phyloP scores from a whole-genome alignment of 2,797 vertebrate genomes.

The Eupleurogrammus muticus region DNA sequence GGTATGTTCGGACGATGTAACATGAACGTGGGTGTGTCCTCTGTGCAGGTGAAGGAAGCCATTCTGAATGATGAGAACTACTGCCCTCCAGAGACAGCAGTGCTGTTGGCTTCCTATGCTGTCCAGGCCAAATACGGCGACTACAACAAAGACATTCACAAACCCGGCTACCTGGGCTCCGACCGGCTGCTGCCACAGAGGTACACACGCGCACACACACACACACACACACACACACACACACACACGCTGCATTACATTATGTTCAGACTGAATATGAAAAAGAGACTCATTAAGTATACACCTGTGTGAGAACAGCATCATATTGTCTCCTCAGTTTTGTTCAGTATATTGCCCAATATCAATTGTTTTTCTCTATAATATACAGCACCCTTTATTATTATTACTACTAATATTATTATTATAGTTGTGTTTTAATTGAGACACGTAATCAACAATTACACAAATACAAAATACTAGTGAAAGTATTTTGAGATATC shows the following conservation, averaged over 20 bases:
- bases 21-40: neutral
- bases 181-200: slow-evolving; percentile 93
- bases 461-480: too few species aligned
- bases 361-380: too few species aligned
- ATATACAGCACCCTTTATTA: too few species aligned
- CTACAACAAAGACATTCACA: slow-evolving; percentile 90
- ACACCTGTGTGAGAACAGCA: slow-evolving; percentile 23
- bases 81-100: slow-evolving; percentile 94
- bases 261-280: neutral
- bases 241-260: neutral
- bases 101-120: slow-evolving; percentile 93
- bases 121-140: slow-evolving; percentile 94
- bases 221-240: slow-evolving; percentile 5
- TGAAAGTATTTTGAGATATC: too few species aligned
- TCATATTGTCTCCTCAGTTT: neutral
- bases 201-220: slow-evolving; percentile 63
- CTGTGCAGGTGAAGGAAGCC: slow-evolving; percentile 89
- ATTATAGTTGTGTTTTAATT: too few species aligned
- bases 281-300: too few species aligned
- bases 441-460: too few species aligned
- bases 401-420: too few species aligned
- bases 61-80: slow-evolving; percentile 96
- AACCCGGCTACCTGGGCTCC: slow-evolving; percentile 90
- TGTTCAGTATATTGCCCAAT: too few species aligned
- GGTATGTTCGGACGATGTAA: too few species aligned